Evolutionary conservation across 2,113 vertebrate species (phyloP), one percentile per base, ranked within the genome.

Genomic region (Osmerus mordax): DNA sequence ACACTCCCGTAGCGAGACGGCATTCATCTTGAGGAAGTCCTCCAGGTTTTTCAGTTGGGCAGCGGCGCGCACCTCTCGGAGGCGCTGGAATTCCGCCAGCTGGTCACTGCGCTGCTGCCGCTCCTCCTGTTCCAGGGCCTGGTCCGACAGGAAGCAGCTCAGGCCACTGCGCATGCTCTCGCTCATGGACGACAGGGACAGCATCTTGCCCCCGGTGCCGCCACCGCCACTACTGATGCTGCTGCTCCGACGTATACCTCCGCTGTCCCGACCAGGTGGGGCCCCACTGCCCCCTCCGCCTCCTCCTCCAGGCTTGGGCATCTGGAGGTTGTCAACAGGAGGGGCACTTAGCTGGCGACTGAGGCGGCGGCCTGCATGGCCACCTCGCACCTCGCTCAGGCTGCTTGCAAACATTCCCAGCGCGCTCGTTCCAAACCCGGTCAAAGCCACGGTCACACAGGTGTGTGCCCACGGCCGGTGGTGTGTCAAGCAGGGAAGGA

Each of bases 11-110:
- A 97, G 90, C 23, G 95, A 95, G 12, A 97, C 93, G 62, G 94
- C 92, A 72, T 97, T 96, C 93, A 92, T 95, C 83, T 81, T 90
- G 41, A 98, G 94, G 86, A 97, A 97, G 79, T 96, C 94, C 86
- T 97, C 95, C 91, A 95, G 90, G 72, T 94, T 97, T 89, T 94
- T 95, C 76, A 91, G 91, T 90, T 95, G 95, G 0, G 93, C 96
- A 0, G 95, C 94, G 0, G 92, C 94, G 32, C 93, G 93, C 52
- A 97, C 93, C 8, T 96, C 95, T 74, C 92, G 90, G 47, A 95
- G 90, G 19, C 93, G 92, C 87, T 93, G 94, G 63, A 95, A 88
- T 80, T 96, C 94, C 66, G 92, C 88, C 2, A 87, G 68, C 32
- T 94, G 92, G 0, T 89, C 89, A 0, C 83, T 92, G 65, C 90